phyloP scores from a whole-genome alignment of 2,113 vertebrate genomes.

The Pungitius pungitius region DNA sequence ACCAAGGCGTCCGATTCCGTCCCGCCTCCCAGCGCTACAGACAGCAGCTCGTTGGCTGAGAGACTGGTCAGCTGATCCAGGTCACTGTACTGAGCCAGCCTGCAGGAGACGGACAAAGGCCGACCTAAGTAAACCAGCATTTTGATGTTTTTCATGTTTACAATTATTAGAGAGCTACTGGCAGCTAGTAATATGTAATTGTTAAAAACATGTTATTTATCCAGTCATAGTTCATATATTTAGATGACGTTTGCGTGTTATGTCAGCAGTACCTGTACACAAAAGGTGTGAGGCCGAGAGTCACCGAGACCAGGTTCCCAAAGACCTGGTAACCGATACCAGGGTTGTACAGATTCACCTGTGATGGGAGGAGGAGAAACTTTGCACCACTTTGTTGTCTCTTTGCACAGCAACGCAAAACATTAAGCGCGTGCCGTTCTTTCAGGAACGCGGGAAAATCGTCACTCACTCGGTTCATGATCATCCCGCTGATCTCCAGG shows the following conservation, averaged over 20 bases:
- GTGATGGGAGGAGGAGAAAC: not conserved
- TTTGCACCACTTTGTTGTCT: not conserved
- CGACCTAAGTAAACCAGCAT: not conserved
- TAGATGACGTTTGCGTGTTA: not conserved
- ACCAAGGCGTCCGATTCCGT: conserved; percentile 85
- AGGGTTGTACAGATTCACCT: conserved; percentile 95
- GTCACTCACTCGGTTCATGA: conserved; percentile 93
- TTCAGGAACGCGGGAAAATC: no score
- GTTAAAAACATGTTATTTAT: not conserved
- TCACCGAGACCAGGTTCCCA: conserved; percentile 90
- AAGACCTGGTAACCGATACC: conserved; percentile 98
- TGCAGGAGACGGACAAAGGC: conserved; percentile 63
- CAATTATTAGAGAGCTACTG: not conserved
- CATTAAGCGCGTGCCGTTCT: fast-evolving
- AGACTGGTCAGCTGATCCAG: conserved; percentile 88
- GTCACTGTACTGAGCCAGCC: conserved; percentile 91
- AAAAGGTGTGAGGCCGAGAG: conserved; percentile 93
- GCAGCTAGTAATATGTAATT: not conserved
- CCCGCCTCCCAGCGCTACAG: conserved; percentile 87
- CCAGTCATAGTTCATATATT: not conserved
- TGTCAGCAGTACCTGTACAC: conserved; percentile 71
- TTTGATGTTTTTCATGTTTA: not conserved
- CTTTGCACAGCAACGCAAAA: not conserved
- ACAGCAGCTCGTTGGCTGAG: conserved; percentile 87
- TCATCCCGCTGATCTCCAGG: conserved; percentile 99